A percentile compares a stretch with the other conserved stretches of the same genome.
These are phyloP conservation scores for Drosophila bifasciata DNA, from an alignment of 1,140 invertebrate genomes.

Conservation along the genomic window DNA sequence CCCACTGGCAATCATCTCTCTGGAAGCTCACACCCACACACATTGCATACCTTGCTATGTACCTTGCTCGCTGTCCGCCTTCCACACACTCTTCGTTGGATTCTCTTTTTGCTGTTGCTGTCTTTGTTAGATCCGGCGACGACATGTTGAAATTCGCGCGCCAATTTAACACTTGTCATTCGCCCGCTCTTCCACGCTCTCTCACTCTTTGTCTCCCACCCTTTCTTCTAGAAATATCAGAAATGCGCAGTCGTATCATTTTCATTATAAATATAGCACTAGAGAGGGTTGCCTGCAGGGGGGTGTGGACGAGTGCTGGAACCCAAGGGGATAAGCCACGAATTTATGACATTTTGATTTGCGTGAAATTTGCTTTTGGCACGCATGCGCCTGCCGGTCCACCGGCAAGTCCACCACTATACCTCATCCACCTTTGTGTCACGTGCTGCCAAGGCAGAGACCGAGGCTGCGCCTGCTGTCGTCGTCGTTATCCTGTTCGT, in stretches of 20 bases:
- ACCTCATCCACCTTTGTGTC: constrained; percentile 60
- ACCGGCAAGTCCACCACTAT: constrained; percentile 10
- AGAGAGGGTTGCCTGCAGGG: constrained; percentile 34
- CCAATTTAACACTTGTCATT: constrained; percentile 82
- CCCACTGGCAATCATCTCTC: too few species aligned
- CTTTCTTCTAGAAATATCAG: constrained; percentile 15
- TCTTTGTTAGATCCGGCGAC: constrained; percentile 72
- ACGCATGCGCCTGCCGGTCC: constrained; percentile 74
- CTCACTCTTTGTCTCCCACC: neutral
- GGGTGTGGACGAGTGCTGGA: constrained; percentile 5
- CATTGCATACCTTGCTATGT: constrained; percentile 3
- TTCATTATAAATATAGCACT: constrained; percentile 77
- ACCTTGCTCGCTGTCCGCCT: neutral
- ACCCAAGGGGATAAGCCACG: constrained; percentile 66
- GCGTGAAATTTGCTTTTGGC: constrained; percentile 84
- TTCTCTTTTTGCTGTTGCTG: constrained; percentile 41
- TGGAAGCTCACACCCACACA: constrained; percentile 19
- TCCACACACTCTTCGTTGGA: neutral
- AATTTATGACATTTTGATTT: constrained; percentile 84
- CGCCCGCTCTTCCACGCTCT: constrained; percentile 20
- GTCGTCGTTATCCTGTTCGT: constrained; percentile 82
- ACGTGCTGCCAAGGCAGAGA: constrained; percentile 69
- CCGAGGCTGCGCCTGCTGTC: constrained; percentile 43
- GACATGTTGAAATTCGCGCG: constrained; percentile 78
- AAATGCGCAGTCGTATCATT: constrained; percentile 72